Evolutionary conservation across 2,113 vertebrate species (phyloP).

Genomic region (Vulpes ferrilata): DNA sequence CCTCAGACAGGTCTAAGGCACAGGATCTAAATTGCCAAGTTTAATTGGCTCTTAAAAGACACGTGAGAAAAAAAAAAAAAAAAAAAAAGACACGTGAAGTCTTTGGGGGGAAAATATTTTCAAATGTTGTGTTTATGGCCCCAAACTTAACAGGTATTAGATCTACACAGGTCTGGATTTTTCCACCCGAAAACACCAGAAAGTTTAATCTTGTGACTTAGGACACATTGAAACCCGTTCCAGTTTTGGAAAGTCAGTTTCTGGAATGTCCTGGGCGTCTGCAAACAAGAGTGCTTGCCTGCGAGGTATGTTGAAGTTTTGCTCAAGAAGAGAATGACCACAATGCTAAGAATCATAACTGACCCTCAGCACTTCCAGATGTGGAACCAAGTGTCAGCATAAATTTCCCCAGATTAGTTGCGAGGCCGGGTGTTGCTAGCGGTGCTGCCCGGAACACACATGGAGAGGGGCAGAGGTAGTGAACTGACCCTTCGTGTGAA

Average conservation of each 20-base stretch:
- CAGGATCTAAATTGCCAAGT: conserved; percentile 49
- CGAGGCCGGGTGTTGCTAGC: conserved; percentile 54
- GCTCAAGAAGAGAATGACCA: conserved; percentile 79
- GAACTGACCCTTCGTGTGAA: conserved; percentile 72
- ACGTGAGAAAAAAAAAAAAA: too few species aligned
- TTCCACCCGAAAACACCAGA: conserved; percentile 49
- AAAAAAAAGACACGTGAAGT: background rate
- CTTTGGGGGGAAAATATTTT: background rate
- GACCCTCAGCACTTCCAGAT: conserved; percentile 87
- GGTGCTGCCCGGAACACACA: conserved; percentile 75
- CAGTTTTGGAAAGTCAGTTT: conserved; percentile 54
- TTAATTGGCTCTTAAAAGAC: conserved; percentile 68
- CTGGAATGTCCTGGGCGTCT: conserved; percentile 71
- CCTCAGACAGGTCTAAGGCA: background rate
- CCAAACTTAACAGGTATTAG: conserved; percentile 53
- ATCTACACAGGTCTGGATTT: background rate
- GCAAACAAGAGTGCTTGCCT: conserved; percentile 79
- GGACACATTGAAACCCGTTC: conserved; percentile 50
- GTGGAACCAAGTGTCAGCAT: conserved; percentile 76
- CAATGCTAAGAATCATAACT: conserved; percentile 77
- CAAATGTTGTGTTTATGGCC: background rate
- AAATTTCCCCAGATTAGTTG: conserved; percentile 80
- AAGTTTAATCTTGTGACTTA: conserved; percentile 62
- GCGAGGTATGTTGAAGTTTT: conserved; percentile 75
- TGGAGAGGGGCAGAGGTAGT: conserved; percentile 78